These are phyloP conservation scores for Daphoenositta chrysoptera DNA, from an alignment of 2,113 vertebrate genomes.

Conservation along the genomic window DNA sequence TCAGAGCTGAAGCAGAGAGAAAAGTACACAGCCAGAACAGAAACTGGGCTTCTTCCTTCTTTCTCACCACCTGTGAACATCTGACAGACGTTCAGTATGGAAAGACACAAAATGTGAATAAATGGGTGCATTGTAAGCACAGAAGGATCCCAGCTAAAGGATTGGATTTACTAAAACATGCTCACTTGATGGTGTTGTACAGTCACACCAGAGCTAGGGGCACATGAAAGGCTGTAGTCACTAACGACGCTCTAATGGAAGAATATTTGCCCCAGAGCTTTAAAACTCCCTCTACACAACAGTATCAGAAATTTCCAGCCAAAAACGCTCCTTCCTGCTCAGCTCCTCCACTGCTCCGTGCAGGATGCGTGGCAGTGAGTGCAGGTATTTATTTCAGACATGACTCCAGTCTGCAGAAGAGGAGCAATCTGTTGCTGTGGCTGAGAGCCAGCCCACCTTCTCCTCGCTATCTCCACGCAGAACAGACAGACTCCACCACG, in stretches of 20 bases:
- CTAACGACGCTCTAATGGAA: rapidly evolving
- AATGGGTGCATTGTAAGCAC: rapidly evolving
- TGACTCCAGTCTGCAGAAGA: slow-evolving; percentile 3
- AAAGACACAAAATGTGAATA: background rate
- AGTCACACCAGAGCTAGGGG: background rate
- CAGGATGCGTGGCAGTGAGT: background rate
- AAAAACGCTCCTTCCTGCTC: background rate
- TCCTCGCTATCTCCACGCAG: background rate
- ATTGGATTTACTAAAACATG: background rate
- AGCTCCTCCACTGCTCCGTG: background rate
- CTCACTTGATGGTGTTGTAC: background rate
- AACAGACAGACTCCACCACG: background rate
- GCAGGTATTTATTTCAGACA: background rate
- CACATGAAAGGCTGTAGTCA: background rate
- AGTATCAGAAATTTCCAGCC: background rate
- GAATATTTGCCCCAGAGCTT: background rate
- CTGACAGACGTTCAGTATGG: rapidly evolving
- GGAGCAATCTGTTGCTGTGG: slow-evolving; percentile 22
- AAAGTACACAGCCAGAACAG: background rate
- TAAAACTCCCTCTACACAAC: background rate
- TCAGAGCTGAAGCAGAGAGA: background rate
- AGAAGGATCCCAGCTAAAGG: background rate
- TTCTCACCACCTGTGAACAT: background rate
- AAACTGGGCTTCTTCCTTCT: background rate
- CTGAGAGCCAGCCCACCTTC: background rate